phyloP scores from a whole-genome alignment of 2,113 vertebrate genomes.

The Callionymus lyra region DNA sequence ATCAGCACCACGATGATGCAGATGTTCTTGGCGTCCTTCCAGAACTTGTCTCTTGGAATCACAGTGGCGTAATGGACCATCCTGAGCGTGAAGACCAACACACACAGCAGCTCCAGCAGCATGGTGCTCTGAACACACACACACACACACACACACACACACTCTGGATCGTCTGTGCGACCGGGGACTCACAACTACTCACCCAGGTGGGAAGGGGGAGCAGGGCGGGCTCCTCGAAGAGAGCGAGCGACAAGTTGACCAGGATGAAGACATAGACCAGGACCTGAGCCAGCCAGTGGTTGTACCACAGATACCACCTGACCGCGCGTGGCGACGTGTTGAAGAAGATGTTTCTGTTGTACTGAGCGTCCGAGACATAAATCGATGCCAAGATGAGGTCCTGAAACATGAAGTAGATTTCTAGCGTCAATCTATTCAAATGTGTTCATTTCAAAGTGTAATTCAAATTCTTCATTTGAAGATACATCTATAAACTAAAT shows the following conservation, averaged over 20 bases:
- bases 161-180: not conserved
- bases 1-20: conserved; percentile 76
- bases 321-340: conserved; percentile 76
- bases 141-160: not conserved
- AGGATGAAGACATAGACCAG: conserved; percentile 80
- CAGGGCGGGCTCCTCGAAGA: conserved; percentile 83
- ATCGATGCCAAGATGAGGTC: conserved; percentile 77
- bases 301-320: conserved; percentile 84
- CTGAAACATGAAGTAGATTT: too few species aligned
- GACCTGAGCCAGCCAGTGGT: conserved; percentile 73
- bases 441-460: too few species aligned
- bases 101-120: conserved; percentile 74
- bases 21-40: conserved; percentile 92
- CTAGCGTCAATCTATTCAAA: too few species aligned
- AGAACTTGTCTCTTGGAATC: conserved; percentile 75
- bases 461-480: too few species aligned
- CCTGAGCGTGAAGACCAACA: conserved; percentile 72
- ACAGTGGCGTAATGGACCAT: conserved; percentile 80
- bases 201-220: conserved; percentile 76
- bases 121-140: conserved; percentile 68
- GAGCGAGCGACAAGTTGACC: conserved; percentile 73
- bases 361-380: conserved; percentile 86
- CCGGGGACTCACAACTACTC: conserved; percentile 35
- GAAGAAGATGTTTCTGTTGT: conserved; percentile 86
- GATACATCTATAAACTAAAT: too few species aligned